Conservation (phyloP, 1,140 invertebrate species). For the Papilio polyxenes region DNA sequence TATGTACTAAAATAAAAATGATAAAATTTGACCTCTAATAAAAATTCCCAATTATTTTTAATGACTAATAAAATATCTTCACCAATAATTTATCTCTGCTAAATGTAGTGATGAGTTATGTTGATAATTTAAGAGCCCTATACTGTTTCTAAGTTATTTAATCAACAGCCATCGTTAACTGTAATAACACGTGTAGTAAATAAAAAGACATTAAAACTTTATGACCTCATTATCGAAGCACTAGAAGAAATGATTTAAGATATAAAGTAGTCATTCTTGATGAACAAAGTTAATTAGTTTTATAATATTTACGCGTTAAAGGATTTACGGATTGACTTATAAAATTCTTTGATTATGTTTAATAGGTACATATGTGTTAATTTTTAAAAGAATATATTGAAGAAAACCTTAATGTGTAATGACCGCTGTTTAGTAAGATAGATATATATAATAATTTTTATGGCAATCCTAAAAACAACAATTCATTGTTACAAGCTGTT, state of each 20-base stretch:
- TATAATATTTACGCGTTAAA: neutral
- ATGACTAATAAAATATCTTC: slow-evolving; percentile 66
- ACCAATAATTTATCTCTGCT: slow-evolving; percentile 48
- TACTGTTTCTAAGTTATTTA: slow-evolving; percentile 46
- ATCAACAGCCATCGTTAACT: neutral
- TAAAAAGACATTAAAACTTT: slow-evolving; percentile 22
- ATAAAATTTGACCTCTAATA: slow-evolving; percentile 61
- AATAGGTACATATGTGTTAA: neutral
- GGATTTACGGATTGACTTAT: neutral
- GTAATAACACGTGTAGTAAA: slow-evolving; percentile 21
- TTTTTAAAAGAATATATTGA: neutral
- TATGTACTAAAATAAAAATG: too few relatives aligned
- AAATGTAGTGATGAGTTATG: slow-evolving; percentile 53
- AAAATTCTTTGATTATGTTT: neutral
- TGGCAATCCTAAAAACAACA: neutral
- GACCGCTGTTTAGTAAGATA: too few relatives aligned
- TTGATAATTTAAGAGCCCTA: slow-evolving; percentile 51
- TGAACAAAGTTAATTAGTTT: slow-evolving; percentile 15
- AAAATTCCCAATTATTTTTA: slow-evolving; percentile 74
- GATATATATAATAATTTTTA: neutral
- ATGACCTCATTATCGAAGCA: slow-evolving; percentile 20
- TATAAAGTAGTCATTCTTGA: slow-evolving; percentile 9
- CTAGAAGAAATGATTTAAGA: slow-evolving; percentile 3
- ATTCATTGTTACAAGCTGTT: neutral
- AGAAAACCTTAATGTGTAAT: neutral